Base-by-base conservation (phyloP, 1,140 invertebrate species). In the Papilio polyxenes region DNA sequence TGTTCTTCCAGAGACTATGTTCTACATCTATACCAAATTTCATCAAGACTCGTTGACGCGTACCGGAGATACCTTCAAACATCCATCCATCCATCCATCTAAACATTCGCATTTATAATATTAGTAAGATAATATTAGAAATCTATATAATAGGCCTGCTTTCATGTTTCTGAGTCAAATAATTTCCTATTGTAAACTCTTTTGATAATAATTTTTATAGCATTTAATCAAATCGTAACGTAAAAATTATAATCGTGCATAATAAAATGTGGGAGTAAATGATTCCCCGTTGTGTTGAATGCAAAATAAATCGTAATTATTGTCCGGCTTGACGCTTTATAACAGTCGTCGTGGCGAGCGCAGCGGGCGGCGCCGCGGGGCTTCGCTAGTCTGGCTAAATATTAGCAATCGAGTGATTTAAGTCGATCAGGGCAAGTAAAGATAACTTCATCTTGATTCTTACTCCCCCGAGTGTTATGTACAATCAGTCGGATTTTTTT, bases 301-400 rank as follows among this genome's bases (percentile, higher is more conserved):
- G 65, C 23, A 72, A 72, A 37, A 72, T 72, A 72, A 72, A 72
- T 31, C 65, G 13, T 9, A 37, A 72, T 62, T 10, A 62, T 37
- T 40, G 10, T 65, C 31, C 65, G 65, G 23, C 23, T 72, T 40
- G 31, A 72, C 65, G 51, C 31, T 72, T 59, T 23, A 51, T 13
- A 31, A 53, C 62, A 37, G 44, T 65, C 23, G 62, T 31, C 62
- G 23, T 37, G 23, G 23, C 3, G 62, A 11, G 62, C 62, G 62
- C 62, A 65, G 62, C 62, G 23, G 62, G 62, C 62, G 62, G 20
- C 62, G 62, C 62, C 23, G 62, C 62, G 62, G 62, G 62, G 23
- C 11, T 10, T 31, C 20, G 8, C 3, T 65, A 65, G 0, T 23
- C 4, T 31, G 31, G 62, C 9, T 3, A 65, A 65, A 31, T 65